Percentiles rank a stretch among this genome's conserved stretches.
phyloP scores from a whole-genome alignment of 1,140 invertebrate species.

The Chlorops oryzae region DNA sequence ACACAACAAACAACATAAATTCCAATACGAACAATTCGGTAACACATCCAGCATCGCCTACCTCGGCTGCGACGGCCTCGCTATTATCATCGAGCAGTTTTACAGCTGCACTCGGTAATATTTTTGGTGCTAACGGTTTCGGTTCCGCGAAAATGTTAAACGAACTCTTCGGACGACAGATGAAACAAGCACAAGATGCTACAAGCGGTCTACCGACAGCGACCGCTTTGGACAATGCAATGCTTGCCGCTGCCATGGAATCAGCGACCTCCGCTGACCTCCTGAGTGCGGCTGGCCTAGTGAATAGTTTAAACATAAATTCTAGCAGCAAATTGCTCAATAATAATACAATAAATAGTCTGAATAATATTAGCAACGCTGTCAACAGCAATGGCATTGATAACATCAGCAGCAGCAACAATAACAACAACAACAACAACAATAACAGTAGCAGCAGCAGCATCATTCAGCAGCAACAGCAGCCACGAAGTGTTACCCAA shows the following conservation, averaged over 20 bases:
- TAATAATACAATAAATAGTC: conserved; percentile 30
- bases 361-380: conserved; percentile 32
- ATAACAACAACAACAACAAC: conserved; percentile 24
- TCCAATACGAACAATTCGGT: conserved; percentile 1
- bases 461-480: background rate
- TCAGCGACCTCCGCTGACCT: conserved; percentile 44
- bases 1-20: background rate
- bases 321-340: conserved; percentile 24
- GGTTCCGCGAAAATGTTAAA: conserved; percentile 78
- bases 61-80: conserved; percentile 7
- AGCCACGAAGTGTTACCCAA: background rate
- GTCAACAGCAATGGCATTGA: conserved; percentile 12
- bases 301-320: conserved; percentile 29
- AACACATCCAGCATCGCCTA: conserved; percentile 8
- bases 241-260: conserved; percentile 45
- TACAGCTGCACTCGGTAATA: conserved; percentile 60
- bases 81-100: conserved; percentile 7
- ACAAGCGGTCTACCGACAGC: conserved; percentile 52
- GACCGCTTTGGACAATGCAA: conserved; percentile 37
- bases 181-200: conserved; percentile 63
- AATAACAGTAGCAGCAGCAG: conserved; percentile 18
- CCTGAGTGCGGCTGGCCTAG: conserved; percentile 27
- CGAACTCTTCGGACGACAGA: conserved; percentile 71
- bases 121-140: conserved; percentile 66
- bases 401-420: conserved; percentile 26